These are phyloP conservation scores for Pseudomyrmex pallidus DNA, from an alignment of 1,140 invertebrate species.

Conservation along the genomic window DNA sequence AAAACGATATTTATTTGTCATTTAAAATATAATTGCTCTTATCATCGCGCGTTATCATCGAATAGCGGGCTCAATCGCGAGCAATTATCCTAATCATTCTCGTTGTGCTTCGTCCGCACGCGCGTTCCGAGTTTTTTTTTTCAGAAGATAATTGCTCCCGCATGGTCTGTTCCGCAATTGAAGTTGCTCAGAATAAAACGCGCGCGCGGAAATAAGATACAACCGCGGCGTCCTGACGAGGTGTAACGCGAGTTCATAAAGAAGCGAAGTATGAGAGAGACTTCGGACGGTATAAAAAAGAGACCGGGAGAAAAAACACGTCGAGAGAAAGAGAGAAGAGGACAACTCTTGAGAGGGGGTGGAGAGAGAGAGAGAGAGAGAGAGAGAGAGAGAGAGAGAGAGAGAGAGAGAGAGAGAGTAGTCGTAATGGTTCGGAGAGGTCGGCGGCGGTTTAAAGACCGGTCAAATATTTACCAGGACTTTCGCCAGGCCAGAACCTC, in stretches of 20 bases:
- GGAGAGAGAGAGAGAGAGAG: neutral
- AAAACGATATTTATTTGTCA: too few relatives aligned
- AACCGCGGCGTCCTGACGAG: constrained; percentile 14
- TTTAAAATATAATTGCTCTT: constrained; percentile 21
- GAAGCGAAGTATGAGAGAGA: constrained; percentile 37
- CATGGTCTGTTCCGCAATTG: constrained; percentile 33
- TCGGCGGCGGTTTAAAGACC: constrained; percentile 70
- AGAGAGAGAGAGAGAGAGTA: neutral
- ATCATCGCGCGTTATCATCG: neutral
- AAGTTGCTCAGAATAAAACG: constrained; percentile 39
- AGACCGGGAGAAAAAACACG: neutral
- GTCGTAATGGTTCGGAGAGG: constrained; percentile 64
- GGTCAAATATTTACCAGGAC: constrained; percentile 78
- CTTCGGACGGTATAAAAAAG: neutral
- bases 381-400: constrained; percentile 2
- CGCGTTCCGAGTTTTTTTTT: neutral
- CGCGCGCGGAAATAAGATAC: constrained; percentile 42
- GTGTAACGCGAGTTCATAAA: constrained; percentile 53
- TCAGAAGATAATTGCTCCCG: constrained; percentile 16
- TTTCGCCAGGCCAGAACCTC: constrained; percentile 61
- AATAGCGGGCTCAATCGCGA: too few relatives aligned
- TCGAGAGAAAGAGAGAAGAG: constrained; percentile 7
- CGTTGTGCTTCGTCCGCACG: neutral
- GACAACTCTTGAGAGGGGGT: neutral
- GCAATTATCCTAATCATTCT: neutral